Base-by-base conservation (phyloP, 1,140 invertebrate species). In the Temnothorax longispinosus region DNA sequence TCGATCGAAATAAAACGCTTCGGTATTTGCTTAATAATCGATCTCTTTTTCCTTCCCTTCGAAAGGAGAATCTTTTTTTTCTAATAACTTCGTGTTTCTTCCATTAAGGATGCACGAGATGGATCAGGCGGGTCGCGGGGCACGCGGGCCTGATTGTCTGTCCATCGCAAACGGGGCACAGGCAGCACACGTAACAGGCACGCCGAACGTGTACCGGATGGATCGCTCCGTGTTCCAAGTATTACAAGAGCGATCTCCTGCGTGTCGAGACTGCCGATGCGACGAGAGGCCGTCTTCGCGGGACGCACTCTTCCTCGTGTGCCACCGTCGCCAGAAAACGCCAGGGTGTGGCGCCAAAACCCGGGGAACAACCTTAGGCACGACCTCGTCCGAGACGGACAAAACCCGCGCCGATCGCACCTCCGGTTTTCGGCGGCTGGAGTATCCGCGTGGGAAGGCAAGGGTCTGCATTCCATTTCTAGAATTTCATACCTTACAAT, bases 141-240 rank as follows among this genome's bases (percentile, higher is more conserved):
- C 35, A 62, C 72, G 11, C 15, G 15, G 52, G 4, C 41, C 76
- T 50, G 84, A 80, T 62, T 38, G 47, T 41, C 38, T 76, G 50
- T 78, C 52, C 52, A 80, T 86, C 35, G 74, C 58, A 32, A 85
- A 41, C 72, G 38, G 54, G 54, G 52, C 21, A 52, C 81, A 80
- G 75, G 84, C 74, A 78, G 44, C 47, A 77, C 84, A 85, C 84
- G 84, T 86, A 86, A 86, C 52, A 78, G 74, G 75, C 69, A 90
- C 77, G 82, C 64, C 67, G 84, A 89, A 86, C 87, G 84, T 85
- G 91, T 90, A 88, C 90, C 85, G 89, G 85, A 86, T 90, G 90
- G 90, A 87, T 91, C 85, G 85, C 85, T 64, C 87, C 85, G 89
- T 87, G 85, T 92, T 92, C 91, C 90, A 92, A 90, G 91, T 92